phyloP scores from a whole-genome alignment of 2,797 vertebrate species.

The Chromis chromis region DNA sequence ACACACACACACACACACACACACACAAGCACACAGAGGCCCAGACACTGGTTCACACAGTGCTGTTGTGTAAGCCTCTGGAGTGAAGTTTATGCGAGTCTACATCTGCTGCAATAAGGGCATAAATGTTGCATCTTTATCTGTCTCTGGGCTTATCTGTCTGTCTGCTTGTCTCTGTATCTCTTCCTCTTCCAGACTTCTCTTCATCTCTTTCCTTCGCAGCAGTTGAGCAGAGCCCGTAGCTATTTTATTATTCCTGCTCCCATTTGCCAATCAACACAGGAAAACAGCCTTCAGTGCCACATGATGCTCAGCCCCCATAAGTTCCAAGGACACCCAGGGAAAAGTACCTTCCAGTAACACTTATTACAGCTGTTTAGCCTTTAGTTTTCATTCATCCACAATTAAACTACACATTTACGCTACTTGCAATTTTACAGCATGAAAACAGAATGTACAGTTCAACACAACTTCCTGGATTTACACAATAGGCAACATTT shows the following conservation, averaged over 20 bases:
- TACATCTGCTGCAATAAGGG: constrained; percentile 24
- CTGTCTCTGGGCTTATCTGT: not conserved
- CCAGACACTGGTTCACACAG: constrained; percentile 44
- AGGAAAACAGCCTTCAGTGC: constrained; percentile 27
- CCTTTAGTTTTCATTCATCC: constrained; percentile 3
- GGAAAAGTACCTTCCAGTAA: constrained; percentile 8
- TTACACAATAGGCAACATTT: constrained; percentile 23
- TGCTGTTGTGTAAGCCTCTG: constrained; percentile 47
- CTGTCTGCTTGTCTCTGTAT: constrained; percentile 14
- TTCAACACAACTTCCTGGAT: not conserved
- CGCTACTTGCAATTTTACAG: not conserved
- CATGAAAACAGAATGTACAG: not conserved
- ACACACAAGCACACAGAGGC: constrained; percentile 18
- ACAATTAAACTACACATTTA: not conserved
- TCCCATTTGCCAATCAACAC: not conserved
- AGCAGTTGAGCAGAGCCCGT: constrained; percentile 1
- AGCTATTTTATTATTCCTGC: not conserved
- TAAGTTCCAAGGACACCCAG: constrained; percentile 6
- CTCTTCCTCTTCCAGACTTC: not conserved
- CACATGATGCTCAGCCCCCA: constrained; percentile 14
- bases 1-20: constrained; percentile 30
- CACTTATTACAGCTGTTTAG: constrained; percentile 1
- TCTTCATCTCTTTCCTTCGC: not conserved
- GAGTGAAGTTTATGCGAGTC: constrained; percentile 32
- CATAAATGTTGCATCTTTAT: constrained; percentile 28